Evolutionary conservation across 2,888 invertebrate genomes (phyloP).

Genomic region (Lasioglossum leucozonium): DNA sequence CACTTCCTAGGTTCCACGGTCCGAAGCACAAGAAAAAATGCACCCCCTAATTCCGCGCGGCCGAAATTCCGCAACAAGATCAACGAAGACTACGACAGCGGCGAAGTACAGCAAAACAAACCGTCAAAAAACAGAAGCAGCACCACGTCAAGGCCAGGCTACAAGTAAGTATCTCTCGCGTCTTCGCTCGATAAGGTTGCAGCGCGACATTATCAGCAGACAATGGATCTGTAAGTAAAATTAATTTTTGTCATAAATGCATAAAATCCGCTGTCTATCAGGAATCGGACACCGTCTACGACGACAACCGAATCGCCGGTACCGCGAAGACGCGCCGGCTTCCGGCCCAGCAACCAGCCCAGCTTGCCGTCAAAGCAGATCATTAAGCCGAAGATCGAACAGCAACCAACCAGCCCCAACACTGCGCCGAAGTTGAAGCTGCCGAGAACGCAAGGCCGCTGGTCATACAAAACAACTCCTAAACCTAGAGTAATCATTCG

Average conservation of each 20-base stretch:
- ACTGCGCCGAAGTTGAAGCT: conserved; percentile 93
- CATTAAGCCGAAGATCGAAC: conserved; percentile 67
- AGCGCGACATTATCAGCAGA: background rate
- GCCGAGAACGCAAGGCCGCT: conserved; percentile 92
- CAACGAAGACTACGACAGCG: conserved; percentile 76
- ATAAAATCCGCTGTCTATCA: conserved; percentile 21
- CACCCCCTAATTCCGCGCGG: conserved; percentile 68
- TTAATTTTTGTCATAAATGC: background rate
- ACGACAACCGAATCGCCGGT: conserved; percentile 78
- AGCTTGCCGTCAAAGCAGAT: conserved; percentile 83
- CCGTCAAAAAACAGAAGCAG: conserved; percentile 79
- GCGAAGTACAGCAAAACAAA: conserved; percentile 73
- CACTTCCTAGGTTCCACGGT: conserved; percentile 65
- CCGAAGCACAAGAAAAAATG: conserved; percentile 77
- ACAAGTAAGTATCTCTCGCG: conserved; percentile 82
- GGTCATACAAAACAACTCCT: conserved; percentile 96
- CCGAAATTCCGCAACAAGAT: conserved; percentile 82
- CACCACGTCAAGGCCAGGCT: conserved; percentile 81
- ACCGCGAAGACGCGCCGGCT: conserved; percentile 86
- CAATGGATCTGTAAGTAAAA: background rate
- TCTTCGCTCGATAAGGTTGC: background rate
- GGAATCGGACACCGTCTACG: conserved; percentile 75
- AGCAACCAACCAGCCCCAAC: conserved; percentile 84
- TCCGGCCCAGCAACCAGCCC: conserved; percentile 88
- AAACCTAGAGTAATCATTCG: conserved; percentile 94